Percentiles rank a stretch among this genome's conserved stretches.
Conservation (phyloP, 1,140 invertebrate species). For the Harlomillsia oculata region DNA sequence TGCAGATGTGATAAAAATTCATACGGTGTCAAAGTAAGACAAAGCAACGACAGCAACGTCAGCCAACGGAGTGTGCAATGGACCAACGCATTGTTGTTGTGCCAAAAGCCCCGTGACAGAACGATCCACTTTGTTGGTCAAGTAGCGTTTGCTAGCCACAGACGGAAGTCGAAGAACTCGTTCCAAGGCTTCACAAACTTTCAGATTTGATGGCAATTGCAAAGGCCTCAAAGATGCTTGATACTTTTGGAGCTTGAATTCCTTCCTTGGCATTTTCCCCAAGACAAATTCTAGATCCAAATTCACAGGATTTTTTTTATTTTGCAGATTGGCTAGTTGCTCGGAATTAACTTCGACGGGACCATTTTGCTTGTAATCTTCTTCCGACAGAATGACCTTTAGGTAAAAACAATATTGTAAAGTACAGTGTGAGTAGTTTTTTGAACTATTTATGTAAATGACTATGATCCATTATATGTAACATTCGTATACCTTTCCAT, state of each 20-base stretch:
- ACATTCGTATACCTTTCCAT: constrained; percentile 55
- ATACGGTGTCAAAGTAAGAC: constrained; percentile 47
- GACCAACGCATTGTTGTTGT: constrained; percentile 95
- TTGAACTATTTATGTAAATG: background rate
- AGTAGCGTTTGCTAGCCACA: constrained; percentile 87
- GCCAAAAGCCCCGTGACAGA: constrained; percentile 92
- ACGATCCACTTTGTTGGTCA: constrained; percentile 90
- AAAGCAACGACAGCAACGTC: constrained; percentile 89
- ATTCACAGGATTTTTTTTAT: constrained; percentile 60
- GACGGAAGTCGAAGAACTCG: constrained; percentile 77
- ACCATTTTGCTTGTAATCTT: constrained; percentile 39
- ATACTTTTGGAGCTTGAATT: constrained; percentile 38
- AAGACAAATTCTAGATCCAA: constrained; percentile 80
- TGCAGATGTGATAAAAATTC: constrained; percentile 18
- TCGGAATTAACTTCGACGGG: constrained; percentile 38
- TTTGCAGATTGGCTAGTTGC: constrained; percentile 31
- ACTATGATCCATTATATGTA: background rate
- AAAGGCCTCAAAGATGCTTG: constrained; percentile 39
- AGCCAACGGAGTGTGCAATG: constrained; percentile 85
- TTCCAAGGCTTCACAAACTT: constrained; percentile 58
- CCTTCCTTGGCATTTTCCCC: constrained; percentile 74
- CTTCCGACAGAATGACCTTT: constrained; percentile 56
- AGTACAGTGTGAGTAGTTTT: background rate
- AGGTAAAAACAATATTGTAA: background rate
- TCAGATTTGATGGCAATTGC: constrained; percentile 47